Base-by-base conservation (phyloP, 1,140 invertebrate genomes). In the Mercenaria mercenaria region DNA sequence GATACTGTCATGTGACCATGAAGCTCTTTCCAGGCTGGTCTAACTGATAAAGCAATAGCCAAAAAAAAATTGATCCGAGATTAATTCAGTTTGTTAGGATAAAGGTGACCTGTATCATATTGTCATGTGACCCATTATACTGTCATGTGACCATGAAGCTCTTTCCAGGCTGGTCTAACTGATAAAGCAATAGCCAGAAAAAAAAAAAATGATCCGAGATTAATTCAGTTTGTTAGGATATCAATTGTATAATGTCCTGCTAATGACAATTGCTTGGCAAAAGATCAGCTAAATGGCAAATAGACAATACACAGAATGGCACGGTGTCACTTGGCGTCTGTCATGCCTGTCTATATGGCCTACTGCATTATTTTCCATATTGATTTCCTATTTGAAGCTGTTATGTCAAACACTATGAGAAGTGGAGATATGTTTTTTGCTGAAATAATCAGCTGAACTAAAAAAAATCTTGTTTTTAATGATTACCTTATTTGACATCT, bases 331-430 rank as follows among this genome's bases (percentile, higher is more conserved):
- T 69, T 69, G 59, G 82, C 43, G 20, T 41, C 39, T 50, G n/a
- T 69, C 61, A 64, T 69, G 82, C 50, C 64, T 15, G 61, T 84
- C 82, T 84, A 47, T 84, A 84, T 67, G 61, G 61, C 39, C 61
- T 84, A 64, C 82, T 41, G 43, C 82, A 72, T 74, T 84, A 84
- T 67, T 84, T 84, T 29, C 76, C 56, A 32, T 88, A 89, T 89
- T 89, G 88, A 89, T 89, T 89, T 89, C 80, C 88, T 72, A 84
- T 89, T 89, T 89, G 69, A 84, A 77, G 64, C 67, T 89, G 88
- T 77, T 76, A 89, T 89, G 84, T 83, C 80, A 83, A 83, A 74
- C 39, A 89, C 64, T 59, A 34, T 23, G 47, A 74, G 83, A 79
- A 89, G 76, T 79, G 59, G 76, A 85, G 34, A 15, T 67, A 67